Evolutionary conservation across 2,113 vertebrate species (phyloP), one percentile per base, ranked within the genome.

Genomic region (Tiliqua scincoides): DNA sequence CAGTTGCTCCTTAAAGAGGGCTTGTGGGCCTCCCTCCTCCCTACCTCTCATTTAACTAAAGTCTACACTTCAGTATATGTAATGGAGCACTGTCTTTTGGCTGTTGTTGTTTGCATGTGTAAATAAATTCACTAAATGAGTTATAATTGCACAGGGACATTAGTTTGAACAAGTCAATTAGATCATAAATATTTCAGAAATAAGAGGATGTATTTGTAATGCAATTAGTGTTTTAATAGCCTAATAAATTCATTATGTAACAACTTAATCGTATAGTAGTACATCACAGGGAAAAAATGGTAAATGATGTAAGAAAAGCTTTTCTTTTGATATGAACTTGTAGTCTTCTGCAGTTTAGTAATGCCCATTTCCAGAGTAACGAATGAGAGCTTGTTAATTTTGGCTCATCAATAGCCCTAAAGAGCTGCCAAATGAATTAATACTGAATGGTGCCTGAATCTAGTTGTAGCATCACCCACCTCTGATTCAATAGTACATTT

Each of bases 101-200:
- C 92, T 91, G 89, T 93, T 88, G 89, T 52, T 91, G 93, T 93
- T 91, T 90, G 89, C 84, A 87, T 82, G 84, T 91, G 85, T 93
- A 96, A 96, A 96, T 93, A 96, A 94, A 86, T 91, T 95, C 82
- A 93, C 89, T 95, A 96, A 95, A 93, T 86, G 82, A 93, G 88
- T 93, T 94, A 94, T 92, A 93, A 96, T 95, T 96, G 91, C 90
- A 91, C 8, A 90, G 87, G 93, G 89, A 94, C 94, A 95, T 95
- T 93, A 92, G 90, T 92, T 96, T 94, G 94, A 96, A 93, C 87
- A 92, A 95, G 93, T 93, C 94, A 95, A 96, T 96, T 94, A 96
- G 95, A 95, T 92, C 89, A 95, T 93, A 94, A 95, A 91, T 79
- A 95, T 92, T 91, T 96, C 90, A 95, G 86, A 94, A 96, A 93